Evolutionary conservation across 2,113 vertebrate genomes (phyloP).

Genomic region (Hemichromis elongatus): DNA sequence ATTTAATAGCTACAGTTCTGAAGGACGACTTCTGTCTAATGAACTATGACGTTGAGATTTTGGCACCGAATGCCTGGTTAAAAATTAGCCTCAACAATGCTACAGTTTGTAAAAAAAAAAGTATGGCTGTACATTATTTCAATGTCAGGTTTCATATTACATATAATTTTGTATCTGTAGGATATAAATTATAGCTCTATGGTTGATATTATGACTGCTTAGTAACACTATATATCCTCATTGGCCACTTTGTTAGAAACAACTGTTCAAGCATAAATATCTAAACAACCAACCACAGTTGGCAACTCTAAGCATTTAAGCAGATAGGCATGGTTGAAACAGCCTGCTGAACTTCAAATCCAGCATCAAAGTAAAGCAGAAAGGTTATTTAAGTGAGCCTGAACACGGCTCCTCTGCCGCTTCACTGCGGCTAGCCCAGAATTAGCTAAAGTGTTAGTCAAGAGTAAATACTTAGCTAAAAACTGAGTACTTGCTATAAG

Average conservation of each 20-base stretch:
- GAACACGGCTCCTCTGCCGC: accelerated
- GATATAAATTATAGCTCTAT: not conserved
- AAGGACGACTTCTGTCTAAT: not conserved
- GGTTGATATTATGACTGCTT: not conserved
- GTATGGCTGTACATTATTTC: not conserved
- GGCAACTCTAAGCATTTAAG: not conserved
- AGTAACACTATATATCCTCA: not conserved
- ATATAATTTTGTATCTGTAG: not conserved
- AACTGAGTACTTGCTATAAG: not conserved
- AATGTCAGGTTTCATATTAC: not conserved
- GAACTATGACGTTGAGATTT: not conserved
- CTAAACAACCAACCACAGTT: not conserved
- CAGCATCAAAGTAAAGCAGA: not conserved
- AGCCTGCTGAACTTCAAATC: not conserved
- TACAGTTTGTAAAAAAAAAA: not conserved
- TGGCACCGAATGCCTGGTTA: not conserved
- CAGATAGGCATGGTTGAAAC: not conserved
- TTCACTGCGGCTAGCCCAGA: accelerated
- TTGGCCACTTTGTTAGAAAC: not conserved
- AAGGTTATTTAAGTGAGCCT: not conserved
- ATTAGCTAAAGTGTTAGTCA: not conserved
- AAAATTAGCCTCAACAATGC: not conserved
- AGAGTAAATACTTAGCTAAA: not conserved
- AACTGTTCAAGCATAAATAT: not conserved
- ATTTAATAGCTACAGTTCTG: not conserved